Percentiles rank a stretch among this genome's conserved stretches.
phyloP scores from a whole-genome alignment of 1,140 invertebrate species.

The Psilanteris sp. region DNA sequence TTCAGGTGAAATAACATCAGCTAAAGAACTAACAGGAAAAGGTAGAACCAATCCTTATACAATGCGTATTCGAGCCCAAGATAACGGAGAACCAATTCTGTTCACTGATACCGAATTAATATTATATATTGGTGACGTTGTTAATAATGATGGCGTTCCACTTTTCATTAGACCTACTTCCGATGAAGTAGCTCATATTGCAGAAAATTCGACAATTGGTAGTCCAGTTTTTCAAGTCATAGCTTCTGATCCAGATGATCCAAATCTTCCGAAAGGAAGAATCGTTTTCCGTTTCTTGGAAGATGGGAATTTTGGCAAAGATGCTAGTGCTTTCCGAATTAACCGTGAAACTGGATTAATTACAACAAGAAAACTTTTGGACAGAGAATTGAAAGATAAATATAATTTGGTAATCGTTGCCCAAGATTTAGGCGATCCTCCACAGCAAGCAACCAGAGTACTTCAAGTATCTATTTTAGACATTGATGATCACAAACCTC shows the following conservation, averaged over 20 bases:
- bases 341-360: conserved; percentile 85
- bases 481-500: conserved; percentile 89
- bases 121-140: conserved; percentile 89
- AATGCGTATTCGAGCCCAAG: conserved; percentile 85
- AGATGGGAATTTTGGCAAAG: conserved; percentile 82
- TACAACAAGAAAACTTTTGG: conserved; percentile 84
- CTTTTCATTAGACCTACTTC: conserved; percentile 85
- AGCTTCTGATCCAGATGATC: conserved; percentile 89
- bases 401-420: conserved; percentile 86
- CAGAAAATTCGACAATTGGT: conserved; percentile 87
- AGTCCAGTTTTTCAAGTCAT: conserved; percentile 88
- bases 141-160: conserved; percentile 90
- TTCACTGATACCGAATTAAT: conserved; percentile 83
- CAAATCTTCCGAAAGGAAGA: conserved; percentile 86
- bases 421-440: conserved; percentile 86
- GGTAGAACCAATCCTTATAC: conserved; percentile 88
- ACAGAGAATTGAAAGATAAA: conserved; percentile 85
- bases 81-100: conserved; percentile 84
- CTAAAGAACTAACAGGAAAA: conserved; percentile 85
- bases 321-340: conserved; percentile 84
- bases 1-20: conserved; percentile 86
- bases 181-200: conserved; percentile 86
- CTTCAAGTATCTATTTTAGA: conserved; percentile 86
- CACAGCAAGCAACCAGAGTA: conserved; percentile 86
- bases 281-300: conserved; percentile 87